Percentiles rank a stretch among this genome's conserved stretches.
Conservation (phyloP, 2,113 vertebrate species). For the Oceanodroma tethys region DNA sequence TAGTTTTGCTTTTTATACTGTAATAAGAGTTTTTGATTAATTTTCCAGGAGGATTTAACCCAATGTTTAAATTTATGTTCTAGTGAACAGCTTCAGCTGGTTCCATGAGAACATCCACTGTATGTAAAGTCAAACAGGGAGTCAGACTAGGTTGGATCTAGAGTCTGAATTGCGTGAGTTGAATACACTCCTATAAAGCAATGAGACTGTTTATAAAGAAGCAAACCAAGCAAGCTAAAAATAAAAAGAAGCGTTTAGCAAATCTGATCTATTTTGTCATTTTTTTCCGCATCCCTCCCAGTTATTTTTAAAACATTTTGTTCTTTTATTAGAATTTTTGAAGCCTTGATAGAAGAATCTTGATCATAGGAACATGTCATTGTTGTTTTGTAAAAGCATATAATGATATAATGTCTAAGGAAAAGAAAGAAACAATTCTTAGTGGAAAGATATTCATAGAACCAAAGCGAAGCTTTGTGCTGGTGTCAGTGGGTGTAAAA, state of each 20-base stretch:
- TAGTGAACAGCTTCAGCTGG: neutral
- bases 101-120: neutral
- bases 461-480: neutral
- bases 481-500: neutral
- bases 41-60: neutral
- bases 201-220: neutral
- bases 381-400: conserved; percentile 28
- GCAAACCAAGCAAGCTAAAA: neutral
- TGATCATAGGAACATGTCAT: neutral
- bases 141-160: neutral
- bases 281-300: neutral
- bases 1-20: neutral
- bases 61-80: neutral
- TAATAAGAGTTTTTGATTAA: neutral
- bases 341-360: conserved; percentile 4
- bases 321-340: conserved; percentile 10
- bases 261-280: neutral
- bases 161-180: neutral
- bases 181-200: neutral
- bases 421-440: conserved; percentile 63
- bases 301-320: conserved; percentile 29
- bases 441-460: conserved; percentile 58
- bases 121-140: neutral
- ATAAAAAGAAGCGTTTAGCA: neutral
- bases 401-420: neutral